These are phyloP conservation scores for Sycophaga agraensis DNA, from an alignment of 1,140 invertebrate species.

Conservation along the genomic window DNA sequence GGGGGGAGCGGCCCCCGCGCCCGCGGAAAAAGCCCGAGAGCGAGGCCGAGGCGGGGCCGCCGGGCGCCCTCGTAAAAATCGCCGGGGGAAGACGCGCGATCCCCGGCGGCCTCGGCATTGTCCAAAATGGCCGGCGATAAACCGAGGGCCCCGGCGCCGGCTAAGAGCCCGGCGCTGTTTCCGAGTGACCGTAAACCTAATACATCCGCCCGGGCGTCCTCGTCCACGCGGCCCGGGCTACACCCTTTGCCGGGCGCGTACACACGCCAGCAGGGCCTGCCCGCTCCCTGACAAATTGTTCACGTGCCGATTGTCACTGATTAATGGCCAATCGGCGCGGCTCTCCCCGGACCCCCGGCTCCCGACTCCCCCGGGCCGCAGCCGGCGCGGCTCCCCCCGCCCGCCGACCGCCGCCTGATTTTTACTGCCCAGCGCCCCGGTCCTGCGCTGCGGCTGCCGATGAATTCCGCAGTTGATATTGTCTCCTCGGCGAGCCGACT, in stretches of 20 bases:
- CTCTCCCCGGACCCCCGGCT: too few species aligned
- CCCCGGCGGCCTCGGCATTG: slow-evolving; percentile 13
- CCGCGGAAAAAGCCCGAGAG: too few species aligned
- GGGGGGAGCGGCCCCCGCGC: too few species aligned
- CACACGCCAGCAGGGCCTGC: too few species aligned
- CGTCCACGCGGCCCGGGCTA: too few species aligned
- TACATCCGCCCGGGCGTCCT: slow-evolving; percentile 51
- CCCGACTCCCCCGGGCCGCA: too few species aligned
- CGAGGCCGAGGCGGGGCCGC: slow-evolving; percentile 2
- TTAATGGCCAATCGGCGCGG: slow-evolving; percentile 18
- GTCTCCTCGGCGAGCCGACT: too few species aligned
- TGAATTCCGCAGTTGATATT: too few species aligned
- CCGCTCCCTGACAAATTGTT: slow-evolving; percentile 53
- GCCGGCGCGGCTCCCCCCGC: too few species aligned
- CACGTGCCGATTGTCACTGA: slow-evolving; percentile 46
- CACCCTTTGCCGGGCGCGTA: not conserved
- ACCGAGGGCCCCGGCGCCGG: slow-evolving; percentile 32
- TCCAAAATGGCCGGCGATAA: slow-evolving; percentile 48
- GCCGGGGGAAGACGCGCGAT: not conserved
- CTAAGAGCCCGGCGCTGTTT: slow-evolving; percentile 49
- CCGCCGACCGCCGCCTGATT: too few species aligned
- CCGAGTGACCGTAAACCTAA: slow-evolving; percentile 52
- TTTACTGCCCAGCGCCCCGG: not conserved
- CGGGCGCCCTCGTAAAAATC: slow-evolving; percentile 23
- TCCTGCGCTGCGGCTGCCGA: too few species aligned